Evolutionary conservation across 2,797 vertebrate species (phyloP), one percentile per base, ranked within the genome.

Genomic region (Sarcoramphus papa): DNA sequence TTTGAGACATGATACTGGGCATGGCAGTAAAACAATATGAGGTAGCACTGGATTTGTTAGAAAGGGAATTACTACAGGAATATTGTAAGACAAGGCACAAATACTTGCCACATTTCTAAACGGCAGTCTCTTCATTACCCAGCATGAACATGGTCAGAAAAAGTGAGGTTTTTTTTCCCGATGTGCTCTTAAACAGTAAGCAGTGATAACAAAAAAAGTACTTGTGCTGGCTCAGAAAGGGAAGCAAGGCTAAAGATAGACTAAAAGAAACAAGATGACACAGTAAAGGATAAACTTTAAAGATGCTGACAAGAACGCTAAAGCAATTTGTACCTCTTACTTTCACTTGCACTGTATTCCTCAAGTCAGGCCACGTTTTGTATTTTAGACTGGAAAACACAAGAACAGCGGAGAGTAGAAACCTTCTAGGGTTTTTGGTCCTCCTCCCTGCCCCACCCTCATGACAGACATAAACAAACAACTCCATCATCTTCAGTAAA

Each of bases 81-180:
- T 43, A 40, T 2, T n/a, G 28, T n/a, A 85, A 24, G 60, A 48
- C 19, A 37, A 54, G 51, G 81, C 41, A 88, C 47, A 59, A 75
- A 57, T 47, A 33, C 14, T 22, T 7, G 15, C 15, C 31, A 24
- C 2, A 1, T 53, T 70, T 40, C 72, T 59, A 43, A 75, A 40
- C 5, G 13, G 11, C 41, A 60, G 24, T 25, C 24, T 81, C 24
- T 33, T 56, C 45, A 10, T 31, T 56, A 37, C 47, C 17, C 47
- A 24, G n/a, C 51, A 63, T 3, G 31, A 75, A 14, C 7, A 7
- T 2, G 14, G 65, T 18, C 65, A 82, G 62, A 51, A 82, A 41
- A 73, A 17, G 23, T 10, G 51, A 8, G 3, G 0, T 0, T 17
- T 59, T 62, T 54, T 23, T 2, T 41, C n/a, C 35, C 8, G 19